A percentile compares a stretch with the other conserved stretches of the same genome.
phyloP scores from a whole-genome alignment of 2,797 vertebrate genomes.

The Cephalopachus bancanus region DNA sequence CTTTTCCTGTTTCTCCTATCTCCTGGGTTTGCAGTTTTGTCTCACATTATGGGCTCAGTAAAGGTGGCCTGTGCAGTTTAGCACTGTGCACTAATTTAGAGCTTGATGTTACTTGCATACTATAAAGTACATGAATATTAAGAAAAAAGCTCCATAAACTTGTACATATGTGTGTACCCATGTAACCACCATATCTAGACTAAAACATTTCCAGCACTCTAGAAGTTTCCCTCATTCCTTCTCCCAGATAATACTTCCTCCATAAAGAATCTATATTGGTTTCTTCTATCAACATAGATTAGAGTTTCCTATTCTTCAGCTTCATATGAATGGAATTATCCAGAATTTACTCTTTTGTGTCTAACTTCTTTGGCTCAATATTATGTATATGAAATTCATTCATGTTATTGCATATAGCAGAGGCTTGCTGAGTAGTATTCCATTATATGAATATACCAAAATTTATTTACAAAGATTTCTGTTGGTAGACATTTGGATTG shows the following conservation, averaged over 20 bases:
- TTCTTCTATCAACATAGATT: neutral
- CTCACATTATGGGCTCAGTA: neutral
- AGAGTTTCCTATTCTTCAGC: neutral
- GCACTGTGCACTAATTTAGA: neutral
- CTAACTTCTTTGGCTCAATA: neutral
- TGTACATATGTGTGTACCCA: neutral
- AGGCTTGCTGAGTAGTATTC: neutral
- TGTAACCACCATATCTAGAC: neutral
- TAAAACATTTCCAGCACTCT: neutral
- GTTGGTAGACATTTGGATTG: neutral
- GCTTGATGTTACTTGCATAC: neutral
- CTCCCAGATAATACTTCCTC: neutral
- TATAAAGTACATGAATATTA: neutral
- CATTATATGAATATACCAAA: neutral
- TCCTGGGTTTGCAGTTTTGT: neutral
- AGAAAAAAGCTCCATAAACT: neutral
- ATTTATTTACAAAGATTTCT: neutral
- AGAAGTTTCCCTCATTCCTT: neutral
- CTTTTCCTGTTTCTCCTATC: neutral
- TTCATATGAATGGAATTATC: neutral
- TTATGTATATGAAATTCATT: neutral
- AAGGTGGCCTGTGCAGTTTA: neutral
- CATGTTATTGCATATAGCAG: neutral
- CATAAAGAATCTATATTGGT: neutral
- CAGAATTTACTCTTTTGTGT: neutral